Percentiles rank a stretch among this genome's conserved stretches.
Evolutionary conservation across 1,140 invertebrate species (phyloP).

Genomic region (Hermatobates lingyangjiaoensis): DNA sequence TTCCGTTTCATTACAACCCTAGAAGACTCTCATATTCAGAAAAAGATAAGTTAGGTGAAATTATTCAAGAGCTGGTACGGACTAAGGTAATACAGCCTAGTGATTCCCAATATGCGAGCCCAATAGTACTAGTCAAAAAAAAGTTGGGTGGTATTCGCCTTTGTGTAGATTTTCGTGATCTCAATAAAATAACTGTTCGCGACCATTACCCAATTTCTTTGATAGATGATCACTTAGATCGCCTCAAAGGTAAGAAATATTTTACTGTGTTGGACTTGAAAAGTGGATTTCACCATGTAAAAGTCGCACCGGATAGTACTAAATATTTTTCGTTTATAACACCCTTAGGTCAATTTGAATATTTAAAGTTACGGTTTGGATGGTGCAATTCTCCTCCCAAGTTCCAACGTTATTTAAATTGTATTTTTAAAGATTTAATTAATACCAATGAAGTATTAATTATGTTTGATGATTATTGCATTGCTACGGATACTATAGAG

Average conservation of each 20-base stretch:
- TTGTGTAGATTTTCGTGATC: constrained; percentile 24
- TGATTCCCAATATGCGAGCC: constrained; percentile 19
- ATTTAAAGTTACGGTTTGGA: constrained; percentile 26
- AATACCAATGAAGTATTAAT: constrained; percentile 10
- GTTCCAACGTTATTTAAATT: constrained; percentile 25
- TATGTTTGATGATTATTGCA: constrained; percentile 20
- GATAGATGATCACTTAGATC: constrained; percentile 23
- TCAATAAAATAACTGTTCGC: constrained; percentile 23
- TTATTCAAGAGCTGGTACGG: not conserved
- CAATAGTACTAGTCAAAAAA: constrained; percentile 20
- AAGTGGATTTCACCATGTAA: constrained; percentile 24
- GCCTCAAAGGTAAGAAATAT: constrained; percentile 17
- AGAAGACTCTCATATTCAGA: not conserved
- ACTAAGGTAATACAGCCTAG: constrained; percentile 16
- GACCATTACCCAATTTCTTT: constrained; percentile 22
- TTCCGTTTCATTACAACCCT: not conserved
- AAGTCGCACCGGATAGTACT: constrained; percentile 21
- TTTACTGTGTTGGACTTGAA: constrained; percentile 23
- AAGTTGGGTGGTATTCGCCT: constrained; percentile 20
- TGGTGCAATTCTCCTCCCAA: constrained; percentile 23
- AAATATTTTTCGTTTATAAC: constrained; percentile 27
- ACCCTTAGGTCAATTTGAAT: constrained; percentile 24
- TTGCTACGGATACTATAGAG: constrained; percentile 12
- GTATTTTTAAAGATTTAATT: constrained; percentile 9
- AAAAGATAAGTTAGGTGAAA: not conserved